These are phyloP conservation scores for Catharus fuscescens DNA, from an alignment of 2,113 vertebrate genomes.

Conservation along the genomic window DNA sequence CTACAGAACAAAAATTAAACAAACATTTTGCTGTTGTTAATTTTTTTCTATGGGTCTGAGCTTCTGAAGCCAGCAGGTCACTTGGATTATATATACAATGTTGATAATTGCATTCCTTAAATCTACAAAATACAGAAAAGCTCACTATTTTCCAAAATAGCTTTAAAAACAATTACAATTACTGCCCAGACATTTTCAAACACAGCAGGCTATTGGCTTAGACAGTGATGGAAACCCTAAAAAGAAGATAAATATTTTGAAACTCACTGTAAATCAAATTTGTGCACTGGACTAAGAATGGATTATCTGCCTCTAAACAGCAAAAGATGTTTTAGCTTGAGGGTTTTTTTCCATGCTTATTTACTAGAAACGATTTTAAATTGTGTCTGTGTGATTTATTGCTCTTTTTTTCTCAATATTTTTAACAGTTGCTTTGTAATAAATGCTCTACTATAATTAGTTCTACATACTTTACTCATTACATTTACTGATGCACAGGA, in stretches of 20 bases:
- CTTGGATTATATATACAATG: conserved; percentile 74
- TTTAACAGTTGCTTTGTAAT: background rate
- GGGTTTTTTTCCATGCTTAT: conserved; percentile 1
- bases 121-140: conserved; percentile 66
- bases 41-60: conserved; percentile 43
- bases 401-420: background rate
- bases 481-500: background rate
- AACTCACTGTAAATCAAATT: conserved; percentile 76
- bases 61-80: conserved; percentile 78
- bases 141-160: conserved; percentile 73
- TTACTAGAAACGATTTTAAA: conserved; percentile 19
- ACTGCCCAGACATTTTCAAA: conserved; percentile 79
- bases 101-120: conserved; percentile 76
- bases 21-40: conserved; percentile 73
- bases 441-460: background rate
- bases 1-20: conserved; percentile 75
- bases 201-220: conserved; percentile 79
- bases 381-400: background rate
- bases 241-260: conserved; percentile 82
- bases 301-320: conserved; percentile 63
- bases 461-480: background rate
- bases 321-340: conserved; percentile 68
- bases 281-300: conserved; percentile 60
- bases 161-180: conserved; percentile 77
- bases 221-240: conserved; percentile 74